phyloP scores from a whole-genome alignment of 2,113 vertebrate species.

The Terrapene triunguis region DNA sequence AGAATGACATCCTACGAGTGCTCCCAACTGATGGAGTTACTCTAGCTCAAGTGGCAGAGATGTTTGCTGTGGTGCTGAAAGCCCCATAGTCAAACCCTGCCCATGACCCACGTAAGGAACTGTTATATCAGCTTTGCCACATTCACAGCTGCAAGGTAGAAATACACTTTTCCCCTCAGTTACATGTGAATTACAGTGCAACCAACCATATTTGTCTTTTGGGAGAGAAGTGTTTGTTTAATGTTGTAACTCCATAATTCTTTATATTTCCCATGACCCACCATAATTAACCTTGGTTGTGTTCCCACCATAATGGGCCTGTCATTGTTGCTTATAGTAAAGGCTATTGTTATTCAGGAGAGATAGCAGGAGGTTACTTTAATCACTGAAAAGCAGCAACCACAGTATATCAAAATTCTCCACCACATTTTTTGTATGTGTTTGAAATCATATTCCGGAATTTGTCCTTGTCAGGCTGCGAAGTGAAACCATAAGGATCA shows the following conservation, averaged over 20 bases:
- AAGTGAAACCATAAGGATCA: conserved; percentile 35
- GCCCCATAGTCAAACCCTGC: not conserved
- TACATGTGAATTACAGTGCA: not conserved
- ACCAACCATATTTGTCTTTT: not conserved
- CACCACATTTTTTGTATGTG: not conserved
- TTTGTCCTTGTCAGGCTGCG: conserved; percentile 33
- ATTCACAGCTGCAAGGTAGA: not conserved
- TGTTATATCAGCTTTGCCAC: not conserved
- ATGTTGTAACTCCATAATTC: not conserved
- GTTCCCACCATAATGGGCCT: not conserved
- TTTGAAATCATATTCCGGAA: conserved; percentile 47
- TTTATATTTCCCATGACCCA: not conserved
- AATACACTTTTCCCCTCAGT: not conserved
- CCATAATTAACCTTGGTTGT: conserved; percentile 42
- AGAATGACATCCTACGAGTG: not conserved
- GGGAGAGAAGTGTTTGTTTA: not conserved
- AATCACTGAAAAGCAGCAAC: conserved; percentile 14
- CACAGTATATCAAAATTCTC: not conserved
- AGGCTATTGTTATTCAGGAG: conserved; percentile 22
- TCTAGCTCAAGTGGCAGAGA: not conserved
- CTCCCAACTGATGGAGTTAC: not conserved
- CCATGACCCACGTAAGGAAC: not conserved
- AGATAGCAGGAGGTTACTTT: conserved; percentile 26
- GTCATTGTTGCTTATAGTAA: not conserved
- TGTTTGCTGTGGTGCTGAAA: not conserved